Base-by-base conservation (phyloP, 2,113 vertebrate genomes). In the Oxyruncus cristatus region DNA sequence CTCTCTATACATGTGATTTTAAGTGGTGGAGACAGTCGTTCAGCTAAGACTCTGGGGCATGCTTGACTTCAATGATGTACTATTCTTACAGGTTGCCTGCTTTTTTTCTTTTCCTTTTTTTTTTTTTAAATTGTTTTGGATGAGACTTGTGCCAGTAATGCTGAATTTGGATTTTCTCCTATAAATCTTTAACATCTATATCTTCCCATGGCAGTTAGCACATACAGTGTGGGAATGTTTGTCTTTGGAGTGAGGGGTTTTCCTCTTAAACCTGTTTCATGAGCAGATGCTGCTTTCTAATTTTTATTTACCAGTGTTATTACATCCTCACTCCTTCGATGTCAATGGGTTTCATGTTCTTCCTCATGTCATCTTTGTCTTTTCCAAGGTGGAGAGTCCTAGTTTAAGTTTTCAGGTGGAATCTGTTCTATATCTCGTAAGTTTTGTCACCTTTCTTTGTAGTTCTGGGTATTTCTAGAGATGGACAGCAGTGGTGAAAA, bases 401-500 rank as follows among this genome's bases (percentile, higher is more conserved):
- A 35, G 24, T 78, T 50, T 37, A 49, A 50, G 32, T 75, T 91
- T 82, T 79, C 49, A 16, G 23, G 4, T 85, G 19, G 33, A 92
- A 76, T 76, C 62, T 79, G 12, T 72, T 89, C 22, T 37, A 4
- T 44, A 37, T 75, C 7, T 89, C 22, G 8, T 50, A 50, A 92
- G 28, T 55, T 93, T 93, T 49, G n/a, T 75, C 15, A 32, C n/a
- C 23, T 75, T 86, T 59, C n/a, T 85, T 78, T 67, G 32, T 93
- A 53, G 3, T 68, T 95, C 9, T 2, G 2, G 14, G 8, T 83
- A 7, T 83, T 94, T 83, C 28, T 66, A 58, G 49, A 80, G 32
- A 3, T 41, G 28, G 37, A 78, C 17, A 82, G n/a, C 71, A 61
- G 17, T 53, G 50, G 6, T 41, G 37, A 41, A 91, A 80, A 61